Base-by-base conservation (phyloP, 2,888 invertebrate species). In the Drosophila pseudotalamancana region DNA sequence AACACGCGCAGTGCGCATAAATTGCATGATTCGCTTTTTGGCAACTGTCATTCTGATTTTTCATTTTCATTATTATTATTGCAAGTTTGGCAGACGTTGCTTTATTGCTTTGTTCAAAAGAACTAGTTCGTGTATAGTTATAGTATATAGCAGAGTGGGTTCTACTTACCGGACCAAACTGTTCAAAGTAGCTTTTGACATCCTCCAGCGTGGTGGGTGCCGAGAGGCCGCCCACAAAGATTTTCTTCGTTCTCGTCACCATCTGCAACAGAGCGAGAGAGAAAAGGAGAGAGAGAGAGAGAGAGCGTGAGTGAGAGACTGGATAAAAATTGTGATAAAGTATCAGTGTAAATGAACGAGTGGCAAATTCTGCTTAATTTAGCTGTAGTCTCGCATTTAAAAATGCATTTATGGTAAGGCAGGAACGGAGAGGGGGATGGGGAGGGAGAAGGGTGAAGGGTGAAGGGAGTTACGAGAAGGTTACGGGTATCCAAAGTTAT, bases 211-310 rank as follows among this genome's bases (percentile, higher is more conserved):
- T 99, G 92, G 99, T 99, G 92, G 98, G 98, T 91, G 99, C 99
- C 90, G 99, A 99, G 90, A 99, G 95, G 91, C 99, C 99, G 90
- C 99, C 99, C 92, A 99, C 99, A 94, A 99, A 99, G 94, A 99
- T 99, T 94, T 99, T 99, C 96, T 99, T 99, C 94, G 99, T 99
- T 94, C 98, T 97, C 94, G 99, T 99, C 92, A 99, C 98, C 98
- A 99, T 98, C 99, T 99, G 95, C 3, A 95, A 78, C 14, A 12
- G 39, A 14, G 40, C 8, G 14, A 29, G 16, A 39, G 12, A 34
- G 27, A 49, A 11, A 18, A 4, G 9, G 11, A 18, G 32, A 4
- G 31, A 29, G 43, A 8, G 1, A n/a, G 29, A 1, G 16, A n/a
- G 25, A 6, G 27, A 27, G 42, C n/a, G n/a, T 16, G 40, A 16